A percentile compares a stretch with the other conserved stretches of the same genome.
Conservation (phyloP, 35 echinoderm and acorn worm genomes). For the Hemicentrotus pulcherrimus region DNA sequence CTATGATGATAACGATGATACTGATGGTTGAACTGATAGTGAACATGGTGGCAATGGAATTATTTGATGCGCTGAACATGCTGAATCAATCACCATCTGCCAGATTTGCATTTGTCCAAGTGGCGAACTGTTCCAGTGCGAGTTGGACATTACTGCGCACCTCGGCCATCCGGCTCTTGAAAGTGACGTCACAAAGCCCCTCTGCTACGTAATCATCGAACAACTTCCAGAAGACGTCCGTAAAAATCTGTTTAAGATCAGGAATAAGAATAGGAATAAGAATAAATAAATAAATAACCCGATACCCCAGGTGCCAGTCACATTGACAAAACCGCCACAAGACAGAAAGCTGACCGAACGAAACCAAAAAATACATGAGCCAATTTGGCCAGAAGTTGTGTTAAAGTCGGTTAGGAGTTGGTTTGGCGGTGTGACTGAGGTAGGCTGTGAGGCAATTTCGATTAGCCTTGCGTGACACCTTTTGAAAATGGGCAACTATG, state of each 20-base stretch:
- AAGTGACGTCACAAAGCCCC: constrained; percentile 16
- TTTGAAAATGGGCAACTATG: too few species aligned
- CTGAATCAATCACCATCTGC: neutral
- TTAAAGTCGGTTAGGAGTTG: too few species aligned
- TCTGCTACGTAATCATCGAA: constrained; percentile 24
- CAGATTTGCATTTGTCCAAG: neutral
- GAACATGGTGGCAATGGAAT: neutral
- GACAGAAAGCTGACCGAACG: too few species aligned
- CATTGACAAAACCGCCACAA: too few species aligned
- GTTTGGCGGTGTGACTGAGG: too few species aligned
- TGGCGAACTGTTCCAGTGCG: neutral
- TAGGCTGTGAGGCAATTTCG: too few species aligned
- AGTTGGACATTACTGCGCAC: neutral
- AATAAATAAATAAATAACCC: too few species aligned
- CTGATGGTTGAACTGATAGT: neutral
- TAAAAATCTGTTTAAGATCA: neutral
- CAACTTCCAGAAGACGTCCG: neutral
- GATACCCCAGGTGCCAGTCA: too few species aligned
- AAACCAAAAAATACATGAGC: too few species aligned
- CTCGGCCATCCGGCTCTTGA: neutral
- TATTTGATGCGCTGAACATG: neutral
- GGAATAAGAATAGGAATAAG: too few species aligned
- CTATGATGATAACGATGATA: neutral
- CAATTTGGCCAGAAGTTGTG: too few species aligned
- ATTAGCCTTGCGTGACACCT: too few species aligned